Evolutionary conservation across 2,113 vertebrate species (phyloP).

Genomic region (Gopherus evgoodei): DNA sequence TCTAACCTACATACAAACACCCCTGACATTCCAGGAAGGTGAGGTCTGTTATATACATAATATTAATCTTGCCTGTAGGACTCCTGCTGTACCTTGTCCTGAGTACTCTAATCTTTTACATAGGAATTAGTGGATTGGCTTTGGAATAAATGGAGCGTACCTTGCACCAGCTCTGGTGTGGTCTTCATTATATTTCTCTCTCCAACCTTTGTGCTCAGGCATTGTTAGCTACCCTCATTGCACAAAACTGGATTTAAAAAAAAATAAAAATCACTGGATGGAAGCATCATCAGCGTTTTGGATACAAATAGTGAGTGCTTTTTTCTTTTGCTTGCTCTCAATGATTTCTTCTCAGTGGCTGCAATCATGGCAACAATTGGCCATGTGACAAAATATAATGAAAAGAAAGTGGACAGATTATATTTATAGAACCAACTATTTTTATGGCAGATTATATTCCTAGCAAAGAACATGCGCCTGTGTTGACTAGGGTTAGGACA

Average conservation of each 20-base stretch:
- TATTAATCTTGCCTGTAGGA: neutral
- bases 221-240: neutral
- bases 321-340: slow-evolving; percentile 58
- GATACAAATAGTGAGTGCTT: neutral
- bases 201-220: slow-evolving; percentile 21
- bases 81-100: neutral
- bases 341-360: slow-evolving; percentile 41
- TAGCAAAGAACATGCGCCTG: slow-evolving; percentile 54
- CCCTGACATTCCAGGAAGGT: neutral
- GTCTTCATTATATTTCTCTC: slow-evolving; percentile 33
- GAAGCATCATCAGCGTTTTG: neutral
- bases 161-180: neutral
- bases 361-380: slow-evolving; percentile 3
- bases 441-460: slow-evolving; percentile 66
- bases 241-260: slow-evolving; percentile 11
- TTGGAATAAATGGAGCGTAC: slow-evolving; percentile 12
- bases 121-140: neutral
- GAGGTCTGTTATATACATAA: neutral
- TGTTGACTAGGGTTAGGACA: slow-evolving; percentile 14
- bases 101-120: neutral
- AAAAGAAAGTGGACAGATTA: slow-evolving; percentile 65
- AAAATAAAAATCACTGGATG: neutral
- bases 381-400: slow-evolving; percentile 53
- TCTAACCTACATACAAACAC: slow-evolving; percentile 13
- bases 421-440: slow-evolving; percentile 68